Base-by-base conservation (phyloP, 2,113 vertebrate genomes). In the Plectropomus leopardus region DNA sequence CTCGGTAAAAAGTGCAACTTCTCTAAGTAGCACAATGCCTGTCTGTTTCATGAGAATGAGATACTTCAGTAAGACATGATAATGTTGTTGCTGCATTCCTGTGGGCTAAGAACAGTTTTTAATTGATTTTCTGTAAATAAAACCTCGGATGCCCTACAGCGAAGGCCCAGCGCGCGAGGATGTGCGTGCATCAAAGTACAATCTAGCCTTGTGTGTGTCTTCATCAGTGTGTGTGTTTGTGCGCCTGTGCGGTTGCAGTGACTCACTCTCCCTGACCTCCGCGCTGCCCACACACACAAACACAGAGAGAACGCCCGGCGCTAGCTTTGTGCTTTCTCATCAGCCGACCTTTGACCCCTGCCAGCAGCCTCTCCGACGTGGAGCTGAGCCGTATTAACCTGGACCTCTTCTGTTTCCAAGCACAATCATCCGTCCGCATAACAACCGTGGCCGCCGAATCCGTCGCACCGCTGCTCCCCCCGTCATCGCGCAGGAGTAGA, bases 261-360 rank as follows among this genome's bases (percentile, higher is more conserved):
- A 93, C 74, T 93, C 89, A 91, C 87, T 89, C 81, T 88, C 45
- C 78, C 80, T 90, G 89, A 92, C 89, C 92, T 86, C 80, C 2
- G 28, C 36, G n/a, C 86, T 88, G 87, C 90, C 87, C 86, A 92
- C 91, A 86, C 86, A 86, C 82, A 76, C 63, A 73, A 53, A 84
- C 72, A 81, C 0, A 74, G 69, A 82, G 50, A 84, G 65, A 51
- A 40, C 61, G 48, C 74, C 69, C 58, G 1, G 32, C 51, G 21
- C 76, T 75, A 58, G 87, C 85, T 77, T 84, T 79, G 78, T 81
- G 76, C 70, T 84, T 90, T 91, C 89, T 91, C 88, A 92, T 91
- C 89, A 85, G 77, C 60, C 9, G 68, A 87, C 82, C 90, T 77
- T 53, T 57, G 81, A 85, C 83, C 79, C 69, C 68, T 75, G 82